A percentile compares a stretch with the other conserved stretches of the same genome.
Conservation (phyloP, 2,113 vertebrate genomes). For the Pelecanus crispus region DNA sequence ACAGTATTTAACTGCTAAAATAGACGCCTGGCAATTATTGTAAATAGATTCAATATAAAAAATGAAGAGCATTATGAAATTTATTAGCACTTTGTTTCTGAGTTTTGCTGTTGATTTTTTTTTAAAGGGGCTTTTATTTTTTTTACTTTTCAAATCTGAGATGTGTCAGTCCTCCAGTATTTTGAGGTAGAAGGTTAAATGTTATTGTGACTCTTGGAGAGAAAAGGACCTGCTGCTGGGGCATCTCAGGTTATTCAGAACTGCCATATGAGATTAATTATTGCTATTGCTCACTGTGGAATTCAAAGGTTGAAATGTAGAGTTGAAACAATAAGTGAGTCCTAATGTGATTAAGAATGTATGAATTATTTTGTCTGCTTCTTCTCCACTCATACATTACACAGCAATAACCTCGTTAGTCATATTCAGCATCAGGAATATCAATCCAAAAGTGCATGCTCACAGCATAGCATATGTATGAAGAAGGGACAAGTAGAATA, state of each 20-base stretch:
- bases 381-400: background rate
- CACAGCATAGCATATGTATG: background rate
- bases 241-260: background rate
- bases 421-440: background rate
- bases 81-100: background rate
- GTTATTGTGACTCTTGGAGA: background rate
- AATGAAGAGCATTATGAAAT: background rate
- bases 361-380: background rate
- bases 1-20: background rate
- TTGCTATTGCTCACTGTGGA: background rate
- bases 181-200: background rate
- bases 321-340: background rate
- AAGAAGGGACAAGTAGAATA: background rate
- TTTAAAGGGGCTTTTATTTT: background rate
- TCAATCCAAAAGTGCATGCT: background rate
- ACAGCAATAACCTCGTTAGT: background rate
- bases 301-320: background rate
- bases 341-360: background rate
- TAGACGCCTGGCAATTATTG: background rate
- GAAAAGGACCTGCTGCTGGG: background rate
- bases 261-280: background rate
- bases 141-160: background rate
- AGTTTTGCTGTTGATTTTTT: background rate
- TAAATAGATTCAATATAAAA: background rate
- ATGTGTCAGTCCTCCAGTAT: background rate